Evolutionary conservation across 1,140 invertebrate species (phyloP).

Genomic region (Goniozus legneri): DNA sequence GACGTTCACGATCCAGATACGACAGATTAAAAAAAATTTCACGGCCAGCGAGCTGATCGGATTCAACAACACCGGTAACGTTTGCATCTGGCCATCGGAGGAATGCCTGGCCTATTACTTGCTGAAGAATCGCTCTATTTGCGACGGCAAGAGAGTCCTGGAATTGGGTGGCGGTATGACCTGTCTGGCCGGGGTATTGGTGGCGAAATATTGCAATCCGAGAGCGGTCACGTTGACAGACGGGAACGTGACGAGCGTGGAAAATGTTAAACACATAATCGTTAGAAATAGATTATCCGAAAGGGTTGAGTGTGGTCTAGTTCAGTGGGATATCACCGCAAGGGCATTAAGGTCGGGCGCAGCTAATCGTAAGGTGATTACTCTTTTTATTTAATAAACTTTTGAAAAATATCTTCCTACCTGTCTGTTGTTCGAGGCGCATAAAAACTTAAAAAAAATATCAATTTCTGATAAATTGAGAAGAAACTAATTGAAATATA

Average conservation of each 20-base stretch:
- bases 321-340: constrained; percentile 51
- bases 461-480: no score
- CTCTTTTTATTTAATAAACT: no score
- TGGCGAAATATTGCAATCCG: constrained; percentile 65
- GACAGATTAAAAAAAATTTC: constrained; percentile 60
- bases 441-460: no score
- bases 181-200: constrained; percentile 73
- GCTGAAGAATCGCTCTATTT: constrained; percentile 64
- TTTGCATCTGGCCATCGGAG: constrained; percentile 88
- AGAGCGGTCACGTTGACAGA: constrained; percentile 68
- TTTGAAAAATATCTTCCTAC: no score
- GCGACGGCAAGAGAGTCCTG: constrained; percentile 65
- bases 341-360: constrained; percentile 31
- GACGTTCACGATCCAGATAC: constrained; percentile 56
- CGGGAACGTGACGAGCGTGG: constrained; percentile 73
- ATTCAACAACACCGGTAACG: constrained; percentile 89
- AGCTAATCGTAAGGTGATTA: constrained; percentile 40
- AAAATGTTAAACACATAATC: constrained; percentile 68
- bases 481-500: no score
- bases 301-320: constrained; percentile 44
- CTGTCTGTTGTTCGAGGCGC: no score
- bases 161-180: constrained; percentile 86
- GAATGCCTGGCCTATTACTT: constrained; percentile 77
- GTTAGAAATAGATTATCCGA: constrained; percentile 59
- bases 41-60: constrained; percentile 73